Evolutionary conservation across 1,140 invertebrate genomes (phyloP).

Genomic region (Heliconius hewitsoni): DNA sequence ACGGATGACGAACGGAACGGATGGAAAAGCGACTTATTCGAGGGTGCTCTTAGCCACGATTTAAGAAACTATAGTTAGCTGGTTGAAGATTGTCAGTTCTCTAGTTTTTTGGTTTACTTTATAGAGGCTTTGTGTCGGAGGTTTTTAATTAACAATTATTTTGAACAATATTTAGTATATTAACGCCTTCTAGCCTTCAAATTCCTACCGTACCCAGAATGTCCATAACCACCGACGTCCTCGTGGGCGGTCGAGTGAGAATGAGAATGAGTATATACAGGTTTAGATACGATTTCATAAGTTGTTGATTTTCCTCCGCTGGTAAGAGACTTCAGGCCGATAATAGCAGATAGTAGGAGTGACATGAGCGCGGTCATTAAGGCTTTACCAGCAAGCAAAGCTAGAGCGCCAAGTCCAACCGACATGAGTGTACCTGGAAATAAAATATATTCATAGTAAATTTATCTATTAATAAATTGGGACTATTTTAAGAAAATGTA

Average conservation of each 20-base stretch:
- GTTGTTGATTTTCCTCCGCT: slow-evolving; percentile 87
- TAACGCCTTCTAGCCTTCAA: slow-evolving; percentile 57
- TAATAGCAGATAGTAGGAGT: slow-evolving; percentile 88
- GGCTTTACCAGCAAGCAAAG: slow-evolving; percentile 90
- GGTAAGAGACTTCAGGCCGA: slow-evolving; percentile 88
- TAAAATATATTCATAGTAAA: not conserved
- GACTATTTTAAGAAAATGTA: not conserved
- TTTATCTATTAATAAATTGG: not conserved
- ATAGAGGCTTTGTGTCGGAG: too few species aligned
- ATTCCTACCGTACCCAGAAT: slow-evolving; percentile 83
- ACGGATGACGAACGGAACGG: too few species aligned
- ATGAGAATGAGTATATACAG: slow-evolving; percentile 87
- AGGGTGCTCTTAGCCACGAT: too few species aligned
- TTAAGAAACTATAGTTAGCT: not conserved
- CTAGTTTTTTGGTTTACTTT: not conserved
- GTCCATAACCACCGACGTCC: slow-evolving; percentile 84
- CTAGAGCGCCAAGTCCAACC: slow-evolving; percentile 87
- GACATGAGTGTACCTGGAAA: slow-evolving; percentile 86
- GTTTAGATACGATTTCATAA: slow-evolving; percentile 92
- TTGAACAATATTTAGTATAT: not conserved
- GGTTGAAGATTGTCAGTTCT: not conserved
- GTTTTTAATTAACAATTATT: too few species aligned
- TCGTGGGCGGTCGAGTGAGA: slow-evolving; percentile 87
- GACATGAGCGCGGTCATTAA: slow-evolving; percentile 91
- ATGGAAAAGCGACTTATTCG: too few species aligned